Base-by-base conservation (phyloP, 2,888 invertebrate genomes). In the Trissolcus brochymenae region DNA sequence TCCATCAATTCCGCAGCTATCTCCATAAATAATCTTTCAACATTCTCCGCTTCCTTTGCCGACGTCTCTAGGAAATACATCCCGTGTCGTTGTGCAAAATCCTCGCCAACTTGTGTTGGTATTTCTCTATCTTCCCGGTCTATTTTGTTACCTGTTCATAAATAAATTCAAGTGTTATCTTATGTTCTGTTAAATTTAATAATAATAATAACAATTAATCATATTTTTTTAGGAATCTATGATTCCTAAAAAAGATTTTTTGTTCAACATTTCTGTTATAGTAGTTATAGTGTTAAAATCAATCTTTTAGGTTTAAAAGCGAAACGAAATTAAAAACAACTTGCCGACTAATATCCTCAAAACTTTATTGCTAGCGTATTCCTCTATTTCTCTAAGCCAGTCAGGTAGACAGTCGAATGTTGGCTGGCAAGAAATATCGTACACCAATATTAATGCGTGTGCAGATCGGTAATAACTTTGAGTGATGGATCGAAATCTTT, bases 21-120 rank as follows among this genome's bases (percentile, higher is more conserved):
- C 90, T 98, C 98, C 93, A 97, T 95, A 89, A 99, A 99, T 74
- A 99, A 91, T 87, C 95, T 93, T 89, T 99, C 98, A 3, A 99
- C 98, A 91, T 99, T 98, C 85, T 98, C 98, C 1, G 98, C 96
- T 90, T 98, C 98, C 89, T 98, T 97, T 0, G 98, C 98, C 0
- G 98, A 98, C 0, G 98, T 99, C 91, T 99, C 98, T 82, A 99
- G 91, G 90, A 98, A 99, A 90, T 98, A 97, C 97, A 99, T 99
- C 84, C 96, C 96, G 87, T 98, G 96, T 82, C 96, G 93, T 86
- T 96, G 95, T 17, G 98, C 96, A 91, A 99, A 99, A 88, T 97
- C 96, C 89, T 96, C 96, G 0, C 98, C 99, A 55, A 98, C 96
- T 86, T 96, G 95, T 29, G 95, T 94, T 0, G 98, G 98, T 85